phyloP scores from a whole-genome alignment of 2,797 vertebrate species.

The Microchirus variegatus region DNA sequence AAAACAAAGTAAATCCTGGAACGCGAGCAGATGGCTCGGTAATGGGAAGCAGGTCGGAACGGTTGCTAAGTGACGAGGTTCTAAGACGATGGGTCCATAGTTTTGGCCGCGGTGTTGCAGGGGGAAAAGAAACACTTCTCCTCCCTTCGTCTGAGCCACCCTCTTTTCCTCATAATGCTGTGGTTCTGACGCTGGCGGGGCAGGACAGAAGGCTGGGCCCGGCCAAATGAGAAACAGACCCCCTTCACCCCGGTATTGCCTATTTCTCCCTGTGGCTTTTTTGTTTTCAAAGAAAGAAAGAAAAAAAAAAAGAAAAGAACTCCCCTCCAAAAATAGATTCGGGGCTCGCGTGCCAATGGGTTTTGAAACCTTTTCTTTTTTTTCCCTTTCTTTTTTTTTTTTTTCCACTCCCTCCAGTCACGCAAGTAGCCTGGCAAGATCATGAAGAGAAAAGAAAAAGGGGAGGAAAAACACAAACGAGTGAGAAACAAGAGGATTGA shows the following conservation, averaged over 20 bases:
- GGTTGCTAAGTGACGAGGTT: slow-evolving; percentile 82
- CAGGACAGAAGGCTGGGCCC: slow-evolving; percentile 78
- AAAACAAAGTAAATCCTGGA: slow-evolving; percentile 76
- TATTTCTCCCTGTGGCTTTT: slow-evolving; percentile 81
- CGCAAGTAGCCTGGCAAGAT: slow-evolving; percentile 84
- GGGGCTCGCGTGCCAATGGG: slow-evolving; percentile 84
- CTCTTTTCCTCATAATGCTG: slow-evolving; percentile 69
- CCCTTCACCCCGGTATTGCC: slow-evolving; percentile 81
- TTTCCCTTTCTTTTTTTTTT: slow-evolving; percentile 84
- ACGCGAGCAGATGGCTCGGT: slow-evolving; percentile 76
- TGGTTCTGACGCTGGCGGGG: slow-evolving; percentile 79
- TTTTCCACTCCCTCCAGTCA: slow-evolving; percentile 84
- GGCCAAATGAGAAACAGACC: slow-evolving; percentile 88
- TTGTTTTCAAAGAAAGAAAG: slow-evolving; percentile 81
- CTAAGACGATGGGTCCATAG: slow-evolving; percentile 76
- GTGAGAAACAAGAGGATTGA: slow-evolving; percentile 65
- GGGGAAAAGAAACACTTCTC: slow-evolving; percentile 81
- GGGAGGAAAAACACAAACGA: slow-evolving; percentile 69
- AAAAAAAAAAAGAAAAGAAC: no score
- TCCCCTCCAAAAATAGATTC: slow-evolving; percentile 86
- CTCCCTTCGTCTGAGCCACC: slow-evolving; percentile 70
- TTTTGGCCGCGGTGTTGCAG: slow-evolving; percentile 75
- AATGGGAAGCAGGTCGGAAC: slow-evolving; percentile 80
- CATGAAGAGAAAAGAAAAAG: slow-evolving; percentile 69
- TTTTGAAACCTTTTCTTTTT: slow-evolving; percentile 81